Conservation (phyloP, 2,797 vertebrate genomes). For the Lithobates pipiens region DNA sequence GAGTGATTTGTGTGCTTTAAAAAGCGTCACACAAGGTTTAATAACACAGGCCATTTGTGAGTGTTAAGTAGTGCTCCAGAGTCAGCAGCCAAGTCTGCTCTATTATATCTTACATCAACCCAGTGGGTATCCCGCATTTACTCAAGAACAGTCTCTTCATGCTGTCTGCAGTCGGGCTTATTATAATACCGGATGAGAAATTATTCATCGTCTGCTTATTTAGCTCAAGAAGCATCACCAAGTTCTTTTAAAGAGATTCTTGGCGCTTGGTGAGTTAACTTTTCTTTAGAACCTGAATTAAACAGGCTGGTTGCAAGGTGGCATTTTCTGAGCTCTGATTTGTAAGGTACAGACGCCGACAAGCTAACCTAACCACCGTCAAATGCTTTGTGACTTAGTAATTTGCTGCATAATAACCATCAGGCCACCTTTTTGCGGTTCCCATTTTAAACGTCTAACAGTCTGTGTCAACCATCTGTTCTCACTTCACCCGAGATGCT, state of each 20-base stretch:
- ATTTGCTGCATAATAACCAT: slow-evolving; percentile 33
- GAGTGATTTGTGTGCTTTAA: slow-evolving; percentile 41
- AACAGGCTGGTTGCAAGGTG: slow-evolving; percentile 19
- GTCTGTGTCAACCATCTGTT: slow-evolving; percentile 63
- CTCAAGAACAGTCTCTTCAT: slow-evolving; percentile 11
- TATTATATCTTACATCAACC: slow-evolving; percentile 44
- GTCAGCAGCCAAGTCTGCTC: slow-evolving; percentile 31
- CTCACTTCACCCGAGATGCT: slow-evolving; percentile 58
- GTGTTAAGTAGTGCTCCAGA: slow-evolving; percentile 38
- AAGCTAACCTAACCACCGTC: slow-evolving; percentile 43
- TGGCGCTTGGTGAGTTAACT: not conserved
- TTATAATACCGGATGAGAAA: slow-evolving; percentile 41
- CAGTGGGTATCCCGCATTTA: slow-evolving; percentile 34
- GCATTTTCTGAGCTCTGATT: slow-evolving; percentile 43
- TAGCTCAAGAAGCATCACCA: not conserved
- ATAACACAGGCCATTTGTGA: slow-evolving; percentile 43
- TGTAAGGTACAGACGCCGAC: slow-evolving; percentile 37
- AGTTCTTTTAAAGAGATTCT: not conserved
- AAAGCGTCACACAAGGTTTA: slow-evolving; percentile 39
- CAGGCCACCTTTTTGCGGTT: slow-evolving; percentile 58
- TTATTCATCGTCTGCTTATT: not conserved
- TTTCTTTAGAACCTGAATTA: slow-evolving; percentile 11
- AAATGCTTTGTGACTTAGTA: slow-evolving; percentile 42
- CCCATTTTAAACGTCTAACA: slow-evolving; percentile 60
- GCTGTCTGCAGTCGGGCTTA: slow-evolving; percentile 11